Percentiles rank a stretch among this genome's conserved stretches.
These are phyloP conservation scores for Delia radicum DNA, from an alignment of 1,140 invertebrate genomes.

Conservation along the genomic window DNA sequence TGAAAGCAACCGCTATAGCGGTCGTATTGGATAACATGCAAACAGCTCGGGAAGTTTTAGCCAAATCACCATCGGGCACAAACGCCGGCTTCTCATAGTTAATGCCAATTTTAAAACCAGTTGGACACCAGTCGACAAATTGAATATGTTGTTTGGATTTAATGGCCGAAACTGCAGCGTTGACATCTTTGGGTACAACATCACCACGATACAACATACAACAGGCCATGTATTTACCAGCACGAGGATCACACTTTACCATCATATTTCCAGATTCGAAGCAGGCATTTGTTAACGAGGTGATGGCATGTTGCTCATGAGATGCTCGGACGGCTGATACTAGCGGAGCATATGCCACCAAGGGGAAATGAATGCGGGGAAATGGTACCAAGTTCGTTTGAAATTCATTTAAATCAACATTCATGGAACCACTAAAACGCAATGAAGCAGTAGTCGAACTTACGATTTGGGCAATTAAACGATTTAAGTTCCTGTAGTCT, in stretches of 20 bases:
- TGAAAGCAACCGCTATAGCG: conserved; percentile 76
- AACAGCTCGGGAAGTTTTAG: conserved; percentile 66
- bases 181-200: conserved; percentile 80
- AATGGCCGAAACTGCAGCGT: conserved; percentile 78
- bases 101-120: conserved; percentile 72
- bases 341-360: conserved; percentile 79
- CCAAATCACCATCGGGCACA: conserved; percentile 72
- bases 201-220: conserved; percentile 75
- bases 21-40: conserved; percentile 80
- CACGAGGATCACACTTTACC: conserved; percentile 73
- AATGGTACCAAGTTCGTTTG: conserved; percentile 75
- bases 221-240: conserved; percentile 74
- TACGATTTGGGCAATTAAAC: conserved; percentile 70
- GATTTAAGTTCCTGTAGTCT: conserved; percentile 74
- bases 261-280: conserved; percentile 82
- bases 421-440: conserved; percentile 79
- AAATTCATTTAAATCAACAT: conserved; percentile 83
- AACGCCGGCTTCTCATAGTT: conserved; percentile 69
- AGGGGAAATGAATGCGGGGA: conserved; percentile 74
- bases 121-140: conserved; percentile 73
- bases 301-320: conserved; percentile 70
- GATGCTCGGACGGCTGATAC: conserved; percentile 68
- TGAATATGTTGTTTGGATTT: conserved; percentile 72
- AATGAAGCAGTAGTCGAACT: conserved; percentile 79
- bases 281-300: conserved; percentile 74